These are phyloP conservation scores for Automeris io DNA, from an alignment of 2,888 invertebrate genomes.

Conservation along the genomic window DNA sequence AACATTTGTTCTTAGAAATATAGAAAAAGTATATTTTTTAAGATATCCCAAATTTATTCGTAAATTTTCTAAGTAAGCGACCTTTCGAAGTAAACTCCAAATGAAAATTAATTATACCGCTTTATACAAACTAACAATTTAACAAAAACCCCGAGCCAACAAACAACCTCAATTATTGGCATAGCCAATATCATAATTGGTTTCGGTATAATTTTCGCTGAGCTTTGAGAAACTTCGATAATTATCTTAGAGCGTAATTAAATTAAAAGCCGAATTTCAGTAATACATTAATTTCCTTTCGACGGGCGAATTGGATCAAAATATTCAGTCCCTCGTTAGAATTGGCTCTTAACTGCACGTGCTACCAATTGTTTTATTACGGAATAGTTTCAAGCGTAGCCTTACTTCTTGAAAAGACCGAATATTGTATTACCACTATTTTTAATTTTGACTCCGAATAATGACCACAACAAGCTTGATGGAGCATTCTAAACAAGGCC, in stretches of 20 bases:
- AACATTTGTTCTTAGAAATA: no score
- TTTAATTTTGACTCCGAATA: no score
- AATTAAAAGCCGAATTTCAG: constrained; percentile 23
- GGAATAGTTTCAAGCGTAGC: background rate
- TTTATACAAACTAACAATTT: background rate
- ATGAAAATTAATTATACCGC: background rate
- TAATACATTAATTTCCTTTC: constrained; percentile 27
- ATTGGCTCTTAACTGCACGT: background rate
- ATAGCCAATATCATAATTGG: constrained; percentile 24
- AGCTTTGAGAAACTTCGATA: constrained; percentile 30
- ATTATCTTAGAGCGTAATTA: constrained; percentile 26
- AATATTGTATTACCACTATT: no score
- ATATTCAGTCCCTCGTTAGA: background rate
- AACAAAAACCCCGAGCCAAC: background rate
- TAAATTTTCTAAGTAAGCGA: no score
- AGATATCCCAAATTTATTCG: no score
- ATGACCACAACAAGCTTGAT: no score
- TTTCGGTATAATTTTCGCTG: constrained; percentile 33
- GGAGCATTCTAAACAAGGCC: no score
- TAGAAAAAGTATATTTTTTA: no score
- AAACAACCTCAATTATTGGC: constrained; percentile 1
- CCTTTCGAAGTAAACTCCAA: background rate
- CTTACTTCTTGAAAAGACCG: background rate
- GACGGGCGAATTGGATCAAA: background rate
- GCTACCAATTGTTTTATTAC: background rate